A percentile compares a stretch with the other conserved stretches of the same genome.
These are phyloP conservation scores for Epinephelus coioides DNA, from an alignment of 2,797 vertebrate genomes.

Conservation along the genomic window DNA sequence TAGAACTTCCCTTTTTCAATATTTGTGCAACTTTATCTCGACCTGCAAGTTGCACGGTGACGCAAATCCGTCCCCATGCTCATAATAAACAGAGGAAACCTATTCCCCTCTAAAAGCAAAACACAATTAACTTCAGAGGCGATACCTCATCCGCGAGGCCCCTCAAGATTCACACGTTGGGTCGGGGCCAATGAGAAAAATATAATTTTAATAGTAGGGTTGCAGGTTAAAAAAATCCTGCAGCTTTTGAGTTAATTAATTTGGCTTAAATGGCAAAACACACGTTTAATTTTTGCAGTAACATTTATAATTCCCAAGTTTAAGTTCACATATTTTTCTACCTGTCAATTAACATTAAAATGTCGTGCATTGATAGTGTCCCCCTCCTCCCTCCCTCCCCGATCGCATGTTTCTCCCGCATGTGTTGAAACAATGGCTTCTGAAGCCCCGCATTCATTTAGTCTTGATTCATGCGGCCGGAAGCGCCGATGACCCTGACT, in stretches of 20 bases:
- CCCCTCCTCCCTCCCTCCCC: not conserved
- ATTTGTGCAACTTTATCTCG: constrained; percentile 99
- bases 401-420: not conserved
- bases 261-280: too few relatives aligned
- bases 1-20: constrained; percentile 98
- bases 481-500: constrained; percentile 84
- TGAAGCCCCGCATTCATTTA: constrained; percentile 77
- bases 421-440: constrained; percentile 72
- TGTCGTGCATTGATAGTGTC: too few relatives aligned
- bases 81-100: constrained; percentile 98
- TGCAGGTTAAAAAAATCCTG: not conserved
- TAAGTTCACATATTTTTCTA: too few relatives aligned
- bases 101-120: constrained; percentile 92
- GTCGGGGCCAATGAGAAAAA: constrained; percentile 33
- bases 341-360: not conserved
- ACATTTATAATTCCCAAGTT: not conserved
- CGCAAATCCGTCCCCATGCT: constrained; percentile 97
- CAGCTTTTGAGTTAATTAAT: too few relatives aligned
- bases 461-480: constrained; percentile 80
- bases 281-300: too few relatives aligned
- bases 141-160: constrained; percentile 86
- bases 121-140: constrained; percentile 94
- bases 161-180: constrained; percentile 68
- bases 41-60: constrained; percentile 95
- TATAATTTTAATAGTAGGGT: not conserved